Conservation (phyloP, 2,113 vertebrate species). For the Dunckerocampus dactyliophorus region DNA sequence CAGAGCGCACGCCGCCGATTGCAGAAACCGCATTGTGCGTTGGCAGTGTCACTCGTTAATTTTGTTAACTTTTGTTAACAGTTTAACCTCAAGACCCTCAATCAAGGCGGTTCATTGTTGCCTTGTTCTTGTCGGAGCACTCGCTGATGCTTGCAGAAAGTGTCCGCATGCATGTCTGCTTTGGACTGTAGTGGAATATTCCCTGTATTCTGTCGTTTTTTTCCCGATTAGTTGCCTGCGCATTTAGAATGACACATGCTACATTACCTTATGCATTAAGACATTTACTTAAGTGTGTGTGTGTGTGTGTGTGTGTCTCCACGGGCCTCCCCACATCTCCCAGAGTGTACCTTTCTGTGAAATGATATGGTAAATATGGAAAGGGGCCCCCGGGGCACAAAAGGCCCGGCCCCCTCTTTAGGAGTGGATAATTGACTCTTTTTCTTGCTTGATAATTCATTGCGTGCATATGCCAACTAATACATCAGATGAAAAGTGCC, state of each 20-base stretch:
- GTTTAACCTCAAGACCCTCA: background rate
- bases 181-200: too few relatives aligned
- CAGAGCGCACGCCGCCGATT: too few relatives aligned
- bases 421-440: conserved; percentile 98
- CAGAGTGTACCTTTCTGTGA: conserved; percentile 70
- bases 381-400: conserved; percentile 88
- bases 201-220: too few relatives aligned
- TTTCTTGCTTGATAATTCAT: conserved; percentile 97
- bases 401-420: conserved; percentile 91
- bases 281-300: conserved; percentile 4
- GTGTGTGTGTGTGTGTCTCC: conserved; percentile 17
- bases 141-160: too few relatives aligned
- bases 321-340: conserved; percentile 41
- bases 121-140: too few relatives aligned
- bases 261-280: background rate
- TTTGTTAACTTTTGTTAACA: background rate
- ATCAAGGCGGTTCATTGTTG: too few relatives aligned
- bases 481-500: conserved; percentile 86
- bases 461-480: conserved; percentile 99
- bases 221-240: background rate
- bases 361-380: conserved; percentile 90
- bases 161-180: too few relatives aligned
- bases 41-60: background rate
- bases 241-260: background rate
- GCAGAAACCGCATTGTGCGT: too few relatives aligned